Conservation (phyloP, 2,797 vertebrate species). For the Macroramphosus scolopax region DNA sequence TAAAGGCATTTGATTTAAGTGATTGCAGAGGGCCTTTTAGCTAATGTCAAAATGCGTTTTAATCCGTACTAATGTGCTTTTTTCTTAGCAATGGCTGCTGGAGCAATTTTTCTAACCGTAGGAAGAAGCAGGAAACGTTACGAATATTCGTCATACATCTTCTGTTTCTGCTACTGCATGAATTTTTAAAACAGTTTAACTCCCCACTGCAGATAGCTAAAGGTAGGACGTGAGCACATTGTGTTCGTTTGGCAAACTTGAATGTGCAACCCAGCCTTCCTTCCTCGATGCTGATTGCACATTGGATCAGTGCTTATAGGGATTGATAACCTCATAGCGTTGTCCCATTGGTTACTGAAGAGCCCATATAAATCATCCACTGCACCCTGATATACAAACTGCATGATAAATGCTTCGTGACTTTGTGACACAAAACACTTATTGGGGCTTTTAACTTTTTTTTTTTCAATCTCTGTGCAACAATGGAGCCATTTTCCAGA, state of each 20-base stretch:
- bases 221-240: too few species aligned
- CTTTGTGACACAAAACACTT: slow-evolving; percentile 79
- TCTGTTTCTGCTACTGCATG: slow-evolving; percentile 8
- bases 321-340: slow-evolving; percentile 73
- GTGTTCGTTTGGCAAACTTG: slow-evolving; percentile 62
- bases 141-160: slow-evolving; percentile 17
- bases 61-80: slow-evolving; percentile 35
- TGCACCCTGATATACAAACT: slow-evolving; percentile 67
- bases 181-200: slow-evolving; percentile 10
- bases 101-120: not conserved
- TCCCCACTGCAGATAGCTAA: too few species aligned
- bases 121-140: slow-evolving; percentile 4
- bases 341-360: slow-evolving; percentile 54
- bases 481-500: slow-evolving; percentile 64
- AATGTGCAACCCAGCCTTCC: slow-evolving; percentile 57
- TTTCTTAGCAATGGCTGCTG: slow-evolving; percentile 10
- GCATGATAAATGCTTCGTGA: slow-evolving; percentile 66
- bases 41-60: slow-evolving; percentile 47
- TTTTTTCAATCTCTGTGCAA: slow-evolving; percentile 57
- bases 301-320: slow-evolving; percentile 72
- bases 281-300: slow-evolving; percentile 58
- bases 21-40: slow-evolving; percentile 43
- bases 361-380: slow-evolving; percentile 72
- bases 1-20: slow-evolving; percentile 57
- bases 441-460: slow-evolving; percentile 77